Conservation (phyloP, 2,113 vertebrate genomes). For the Noctilio leporinus region DNA sequence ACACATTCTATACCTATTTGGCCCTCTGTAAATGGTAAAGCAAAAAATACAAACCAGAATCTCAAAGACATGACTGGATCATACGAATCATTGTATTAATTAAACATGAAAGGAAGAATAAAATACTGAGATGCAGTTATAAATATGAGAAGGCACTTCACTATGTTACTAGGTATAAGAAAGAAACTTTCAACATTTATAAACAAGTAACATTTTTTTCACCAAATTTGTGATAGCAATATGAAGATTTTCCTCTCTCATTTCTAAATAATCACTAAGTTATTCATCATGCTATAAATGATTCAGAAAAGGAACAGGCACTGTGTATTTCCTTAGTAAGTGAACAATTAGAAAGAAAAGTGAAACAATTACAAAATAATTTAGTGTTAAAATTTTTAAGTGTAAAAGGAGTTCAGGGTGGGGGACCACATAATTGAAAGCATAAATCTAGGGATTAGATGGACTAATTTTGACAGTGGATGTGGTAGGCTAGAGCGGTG, state of each 20-base stretch:
- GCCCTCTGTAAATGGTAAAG: neutral
- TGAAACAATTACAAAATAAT: neutral
- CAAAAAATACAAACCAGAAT: conserved; percentile 17
- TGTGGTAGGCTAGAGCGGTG: neutral
- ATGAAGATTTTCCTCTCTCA: neutral
- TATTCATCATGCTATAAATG: neutral
- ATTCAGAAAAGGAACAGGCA: neutral
- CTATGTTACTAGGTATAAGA: neutral
- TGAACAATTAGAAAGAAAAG: neutral
- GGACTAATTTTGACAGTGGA: neutral
- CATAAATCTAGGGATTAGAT: neutral
- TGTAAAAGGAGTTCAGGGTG: neutral
- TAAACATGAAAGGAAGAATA: conserved; percentile 39
- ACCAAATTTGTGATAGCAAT: neutral
- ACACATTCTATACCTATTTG: conserved; percentile 55
- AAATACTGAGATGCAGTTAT: neutral
- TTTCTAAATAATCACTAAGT: neutral
- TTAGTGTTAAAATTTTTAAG: neutral
- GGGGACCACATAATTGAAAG: neutral
- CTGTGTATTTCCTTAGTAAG: neutral
- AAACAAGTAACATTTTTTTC: neutral
- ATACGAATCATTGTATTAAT: neutral
- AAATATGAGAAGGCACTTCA: neutral
- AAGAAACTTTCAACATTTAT: neutral
- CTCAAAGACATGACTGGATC: conserved; percentile 8